A percentile compares a stretch with the other conserved stretches of the same genome.
These are phyloP conservation scores for Origma solitaria DNA, from an alignment of 2,113 vertebrate species.

Conservation along the genomic window DNA sequence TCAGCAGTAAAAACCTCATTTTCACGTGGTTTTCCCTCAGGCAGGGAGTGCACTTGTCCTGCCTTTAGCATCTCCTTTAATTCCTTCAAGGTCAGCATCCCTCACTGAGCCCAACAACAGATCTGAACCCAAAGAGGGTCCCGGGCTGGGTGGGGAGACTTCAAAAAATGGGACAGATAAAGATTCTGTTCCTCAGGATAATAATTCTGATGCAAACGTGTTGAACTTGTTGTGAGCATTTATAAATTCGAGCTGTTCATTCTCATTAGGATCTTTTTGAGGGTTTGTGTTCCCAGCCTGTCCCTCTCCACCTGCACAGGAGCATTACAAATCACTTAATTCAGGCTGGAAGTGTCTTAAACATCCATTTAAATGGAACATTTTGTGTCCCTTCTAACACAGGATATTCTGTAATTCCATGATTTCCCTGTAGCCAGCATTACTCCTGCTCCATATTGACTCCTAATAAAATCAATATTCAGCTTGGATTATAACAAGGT, in stretches of 20 bases:
- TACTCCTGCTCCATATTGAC: not conserved
- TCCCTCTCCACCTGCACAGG: not conserved
- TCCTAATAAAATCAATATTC: not conserved
- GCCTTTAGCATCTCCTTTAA: not conserved
- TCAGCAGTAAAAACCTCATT: not conserved
- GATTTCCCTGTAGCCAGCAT: not conserved
- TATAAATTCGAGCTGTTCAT: not conserved
- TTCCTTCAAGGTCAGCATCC: not conserved
- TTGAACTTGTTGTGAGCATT: not conserved
- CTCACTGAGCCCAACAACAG: rapidly evolving
- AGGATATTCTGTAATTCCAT: not conserved
- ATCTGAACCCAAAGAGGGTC: not conserved
- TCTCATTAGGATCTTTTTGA: not conserved
- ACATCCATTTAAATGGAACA: rapidly evolving
- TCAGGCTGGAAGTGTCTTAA: not conserved
- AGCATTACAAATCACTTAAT: not conserved
- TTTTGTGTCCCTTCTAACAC: not conserved
- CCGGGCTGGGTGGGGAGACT: not conserved
- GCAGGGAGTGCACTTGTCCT: rapidly evolving
- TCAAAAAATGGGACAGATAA: rapidly evolving
- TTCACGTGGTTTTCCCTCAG: rapidly evolving
- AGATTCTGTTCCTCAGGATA: not conserved
- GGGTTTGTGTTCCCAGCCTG: not conserved
- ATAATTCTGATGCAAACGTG: not conserved
- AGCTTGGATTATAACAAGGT: rapidly evolving